A percentile compares a stretch with the other conserved stretches of the same genome.
Conservation (phyloP, 2,113 vertebrate genomes). For the zebrafish (Danio rerio) region DNA sequence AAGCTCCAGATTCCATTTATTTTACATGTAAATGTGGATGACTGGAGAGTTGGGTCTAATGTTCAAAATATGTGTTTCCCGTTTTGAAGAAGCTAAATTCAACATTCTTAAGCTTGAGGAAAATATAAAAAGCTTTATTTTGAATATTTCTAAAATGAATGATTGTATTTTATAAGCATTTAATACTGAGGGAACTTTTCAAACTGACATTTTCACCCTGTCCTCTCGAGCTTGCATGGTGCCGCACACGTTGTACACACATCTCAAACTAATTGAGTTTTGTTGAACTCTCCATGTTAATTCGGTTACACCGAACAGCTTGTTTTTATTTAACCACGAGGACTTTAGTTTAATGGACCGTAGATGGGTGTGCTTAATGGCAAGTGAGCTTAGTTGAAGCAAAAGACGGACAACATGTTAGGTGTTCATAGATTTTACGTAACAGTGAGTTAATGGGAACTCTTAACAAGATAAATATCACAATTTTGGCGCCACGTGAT, state of each 20-base stretch:
- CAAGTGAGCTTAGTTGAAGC: conserved; percentile 64
- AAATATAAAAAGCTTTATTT: too few relatives aligned
- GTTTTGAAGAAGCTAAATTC: too few relatives aligned
- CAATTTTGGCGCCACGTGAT: too few relatives aligned
- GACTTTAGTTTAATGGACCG: conserved; percentile 91
- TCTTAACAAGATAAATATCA: conserved; percentile 65
- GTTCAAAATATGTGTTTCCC: too few relatives aligned
- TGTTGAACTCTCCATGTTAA: conserved; percentile 87
- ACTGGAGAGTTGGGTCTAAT: too few relatives aligned
- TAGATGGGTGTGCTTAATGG: conserved; percentile 87
- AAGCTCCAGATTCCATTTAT: too few relatives aligned
- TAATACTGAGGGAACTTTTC: neutral
- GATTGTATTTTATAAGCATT: too few relatives aligned
- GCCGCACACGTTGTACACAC: conserved; percentile 50
- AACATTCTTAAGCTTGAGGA: too few relatives aligned
- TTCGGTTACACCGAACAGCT: conserved; percentile 87
- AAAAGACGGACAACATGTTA: neutral
- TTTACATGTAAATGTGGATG: too few relatives aligned
- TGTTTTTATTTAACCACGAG: conserved; percentile 89
- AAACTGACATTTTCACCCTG: neutral
- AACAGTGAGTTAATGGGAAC: conserved; percentile 85
- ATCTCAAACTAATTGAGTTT: conserved; percentile 87
- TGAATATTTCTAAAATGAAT: too few relatives aligned
- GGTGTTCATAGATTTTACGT: conserved; percentile 56
- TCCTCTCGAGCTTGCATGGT: neutral